phyloP scores from a whole-genome alignment of 2,113 vertebrate genomes.

The Microtus montanus region DNA sequence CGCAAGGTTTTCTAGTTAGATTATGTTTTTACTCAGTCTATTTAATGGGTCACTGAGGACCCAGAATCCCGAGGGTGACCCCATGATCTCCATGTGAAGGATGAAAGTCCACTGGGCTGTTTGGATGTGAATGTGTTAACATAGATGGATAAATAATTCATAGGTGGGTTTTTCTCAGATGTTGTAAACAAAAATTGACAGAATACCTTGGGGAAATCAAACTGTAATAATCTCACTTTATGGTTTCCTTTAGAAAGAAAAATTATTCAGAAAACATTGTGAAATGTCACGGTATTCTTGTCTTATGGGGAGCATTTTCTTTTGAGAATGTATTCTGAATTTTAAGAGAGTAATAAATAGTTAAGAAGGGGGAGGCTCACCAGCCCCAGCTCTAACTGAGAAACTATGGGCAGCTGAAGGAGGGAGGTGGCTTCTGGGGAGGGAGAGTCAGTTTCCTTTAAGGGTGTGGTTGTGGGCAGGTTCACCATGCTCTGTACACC shows the following conservation, averaged over 20 bases:
- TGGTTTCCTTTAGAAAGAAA: constrained; percentile 15
- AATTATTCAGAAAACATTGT: constrained; percentile 45
- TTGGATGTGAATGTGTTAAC: neutral
- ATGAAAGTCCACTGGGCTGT: neutral
- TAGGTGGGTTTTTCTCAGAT: neutral
- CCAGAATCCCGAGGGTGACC: neutral
- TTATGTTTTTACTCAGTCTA: neutral
- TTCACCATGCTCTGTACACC: neutral
- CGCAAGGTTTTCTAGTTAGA: neutral
- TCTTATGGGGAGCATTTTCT: neutral
- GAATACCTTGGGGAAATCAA: neutral
- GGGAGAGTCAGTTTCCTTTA: neutral
- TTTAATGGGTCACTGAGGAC: too few species aligned
- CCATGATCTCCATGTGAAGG: neutral
- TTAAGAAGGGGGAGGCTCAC: neutral
- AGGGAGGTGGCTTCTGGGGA: neutral
- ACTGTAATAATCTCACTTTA: neutral
- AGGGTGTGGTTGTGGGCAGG: neutral
- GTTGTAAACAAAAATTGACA: neutral
- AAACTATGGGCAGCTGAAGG: too few species aligned
- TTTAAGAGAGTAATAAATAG: neutral
- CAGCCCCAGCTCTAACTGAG: neutral
- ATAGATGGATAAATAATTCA: neutral
- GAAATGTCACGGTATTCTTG: neutral
- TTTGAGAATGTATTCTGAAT: neutral